Conservation (phyloP, 2,888 invertebrate species). For the Eupelmus urozonus region DNA sequence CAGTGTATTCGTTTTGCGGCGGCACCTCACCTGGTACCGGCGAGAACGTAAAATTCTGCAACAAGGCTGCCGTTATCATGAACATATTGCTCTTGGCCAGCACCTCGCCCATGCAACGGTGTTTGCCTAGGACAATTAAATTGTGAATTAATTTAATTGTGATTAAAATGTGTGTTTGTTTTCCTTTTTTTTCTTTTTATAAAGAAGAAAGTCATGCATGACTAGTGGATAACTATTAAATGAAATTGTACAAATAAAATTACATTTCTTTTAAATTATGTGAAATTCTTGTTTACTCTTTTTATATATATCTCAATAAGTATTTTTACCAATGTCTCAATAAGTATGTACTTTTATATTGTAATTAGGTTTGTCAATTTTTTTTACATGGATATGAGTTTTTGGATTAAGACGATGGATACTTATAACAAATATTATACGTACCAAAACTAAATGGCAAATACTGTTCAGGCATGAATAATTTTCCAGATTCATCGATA, state of each 20-base stretch:
- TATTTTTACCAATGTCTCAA: background rate
- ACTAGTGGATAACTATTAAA: background rate
- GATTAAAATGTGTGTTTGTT: background rate
- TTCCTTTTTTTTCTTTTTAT: slow-evolving; percentile 5
- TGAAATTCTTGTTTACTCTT: too few species aligned
- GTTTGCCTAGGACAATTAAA: slow-evolving; percentile 81
- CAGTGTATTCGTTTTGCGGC: slow-evolving; percentile 84
- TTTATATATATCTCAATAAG: too few species aligned
- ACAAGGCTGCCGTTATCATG: slow-evolving; percentile 84
- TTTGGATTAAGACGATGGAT: too few species aligned
- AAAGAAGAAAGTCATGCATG: slow-evolving; percentile 9
- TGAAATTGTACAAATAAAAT: slow-evolving; percentile 51
- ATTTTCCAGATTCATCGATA: slow-evolving; percentile 81
- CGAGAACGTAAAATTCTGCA: slow-evolving; percentile 86
- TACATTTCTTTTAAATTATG: slow-evolving; percentile 10
- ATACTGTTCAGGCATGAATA: slow-evolving; percentile 83
- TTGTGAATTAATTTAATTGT: slow-evolving; percentile 21
- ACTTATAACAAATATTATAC: background rate
- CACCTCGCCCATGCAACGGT: slow-evolving; percentile 90
- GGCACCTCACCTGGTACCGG: slow-evolving; percentile 84
- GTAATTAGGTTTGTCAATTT: too few species aligned
- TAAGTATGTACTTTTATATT: too few species aligned
- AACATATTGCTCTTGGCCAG: slow-evolving; percentile 89
- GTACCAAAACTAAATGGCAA: slow-evolving; percentile 87
- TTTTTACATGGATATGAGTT: too few species aligned